phyloP scores from a whole-genome alignment of 2,113 vertebrate genomes.

The Coreoperca whiteheadi region DNA sequence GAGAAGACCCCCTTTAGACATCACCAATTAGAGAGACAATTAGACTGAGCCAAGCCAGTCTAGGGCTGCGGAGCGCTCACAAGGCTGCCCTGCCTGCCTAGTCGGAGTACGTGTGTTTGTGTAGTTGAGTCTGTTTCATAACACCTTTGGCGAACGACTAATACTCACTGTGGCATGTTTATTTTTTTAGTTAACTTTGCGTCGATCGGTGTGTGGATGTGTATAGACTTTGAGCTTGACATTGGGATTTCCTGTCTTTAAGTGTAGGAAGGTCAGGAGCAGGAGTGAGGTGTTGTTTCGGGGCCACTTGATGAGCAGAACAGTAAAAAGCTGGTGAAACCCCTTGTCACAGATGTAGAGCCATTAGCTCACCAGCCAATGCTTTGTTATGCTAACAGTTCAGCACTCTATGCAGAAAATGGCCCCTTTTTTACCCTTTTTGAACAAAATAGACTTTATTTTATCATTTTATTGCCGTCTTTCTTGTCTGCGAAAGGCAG shows the following conservation, averaged over 20 bases:
- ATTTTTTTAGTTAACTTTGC: constrained; percentile 51
- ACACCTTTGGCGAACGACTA: constrained; percentile 43
- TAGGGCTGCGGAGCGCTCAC: constrained; percentile 87
- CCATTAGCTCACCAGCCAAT: constrained; percentile 71
- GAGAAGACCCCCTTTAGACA: constrained; percentile 91
- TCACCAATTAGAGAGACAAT: constrained; percentile 97
- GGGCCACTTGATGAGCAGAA: constrained; percentile 62
- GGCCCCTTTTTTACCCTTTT: constrained; percentile 75
- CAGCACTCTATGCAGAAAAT: constrained; percentile 72
- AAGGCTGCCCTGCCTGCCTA: constrained; percentile 83
- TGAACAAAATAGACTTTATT: constrained; percentile 82
- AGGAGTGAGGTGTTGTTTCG: constrained; percentile 68
- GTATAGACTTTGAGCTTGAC: constrained; percentile 52
- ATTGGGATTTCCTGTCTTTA: constrained; percentile 57
- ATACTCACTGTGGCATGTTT: constrained; percentile 39
- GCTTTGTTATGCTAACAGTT: constrained; percentile 82
- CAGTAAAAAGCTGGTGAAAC: constrained; percentile 69
- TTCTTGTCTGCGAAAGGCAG: constrained; percentile 75
- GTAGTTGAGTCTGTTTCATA: constrained; percentile 43
- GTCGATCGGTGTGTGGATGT: constrained; percentile 12
- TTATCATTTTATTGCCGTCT: constrained; percentile 79
- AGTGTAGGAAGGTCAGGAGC: constrained; percentile 60
- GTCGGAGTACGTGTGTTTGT: constrained; percentile 52
- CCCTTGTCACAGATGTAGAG: constrained; percentile 72
- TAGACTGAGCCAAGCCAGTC: constrained; percentile 91